These are phyloP conservation scores for Heliangelus exortis DNA, from an alignment of 2,797 vertebrate genomes.

Conservation along the genomic window DNA sequence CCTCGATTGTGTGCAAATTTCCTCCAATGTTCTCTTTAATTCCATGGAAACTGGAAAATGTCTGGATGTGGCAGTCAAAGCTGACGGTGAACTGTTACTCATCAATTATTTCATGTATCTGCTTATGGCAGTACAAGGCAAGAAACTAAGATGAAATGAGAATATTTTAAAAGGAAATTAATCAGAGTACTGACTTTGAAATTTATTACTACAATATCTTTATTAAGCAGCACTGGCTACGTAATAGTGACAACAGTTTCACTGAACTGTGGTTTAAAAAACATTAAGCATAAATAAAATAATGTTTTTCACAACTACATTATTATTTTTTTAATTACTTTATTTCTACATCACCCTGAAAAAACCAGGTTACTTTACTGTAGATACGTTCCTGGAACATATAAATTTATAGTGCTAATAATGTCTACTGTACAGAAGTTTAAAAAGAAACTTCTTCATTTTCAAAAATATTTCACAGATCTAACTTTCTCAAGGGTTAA, in stretches of 20 bases:
- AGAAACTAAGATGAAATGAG: neutral
- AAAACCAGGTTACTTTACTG: neutral
- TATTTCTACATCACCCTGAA: neutral
- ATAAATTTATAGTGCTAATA: neutral
- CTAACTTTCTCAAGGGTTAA: neutral
- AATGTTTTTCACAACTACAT: neutral
- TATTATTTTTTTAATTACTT: neutral
- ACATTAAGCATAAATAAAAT: neutral
- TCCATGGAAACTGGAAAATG: neutral
- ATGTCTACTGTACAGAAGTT: neutral
- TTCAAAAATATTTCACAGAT: neutral
- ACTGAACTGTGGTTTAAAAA: neutral
- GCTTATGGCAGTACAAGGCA: neutral
- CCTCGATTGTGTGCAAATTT: neutral
- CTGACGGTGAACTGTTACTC: neutral
- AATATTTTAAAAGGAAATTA: neutral
- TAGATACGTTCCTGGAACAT: neutral
- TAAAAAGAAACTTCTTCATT: neutral
- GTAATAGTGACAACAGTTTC: neutral
- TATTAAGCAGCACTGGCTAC: neutral
- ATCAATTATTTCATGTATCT: neutral
- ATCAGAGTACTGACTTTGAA: rapidly evolving
- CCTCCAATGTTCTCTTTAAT: rapidly evolving
- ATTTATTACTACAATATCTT: neutral
- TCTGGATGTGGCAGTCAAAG: rapidly evolving